Evolutionary conservation across 30 jellyfish, hydroid and myxozoan genomes (phyloP), one percentile per base, ranked within the genome.

Genomic region (Haliclystus octoradiatus): DNA sequence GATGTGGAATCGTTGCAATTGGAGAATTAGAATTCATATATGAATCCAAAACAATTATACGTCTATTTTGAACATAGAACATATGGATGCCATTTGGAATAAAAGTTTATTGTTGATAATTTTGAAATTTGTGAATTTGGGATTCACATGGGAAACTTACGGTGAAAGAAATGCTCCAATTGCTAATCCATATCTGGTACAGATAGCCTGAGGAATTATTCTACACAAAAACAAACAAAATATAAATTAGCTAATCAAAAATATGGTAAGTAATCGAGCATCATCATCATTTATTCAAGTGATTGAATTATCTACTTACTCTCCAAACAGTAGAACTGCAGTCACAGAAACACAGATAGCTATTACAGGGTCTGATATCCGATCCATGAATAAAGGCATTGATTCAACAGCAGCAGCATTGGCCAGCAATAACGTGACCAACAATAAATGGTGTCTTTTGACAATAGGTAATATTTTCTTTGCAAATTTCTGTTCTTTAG

Each of bases 371-470:
- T 73, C 63, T 25, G 80, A 60, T 49, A 73, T 73, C 65, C 63
- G 61, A 50, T 73, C 84, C 84, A 73, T 73, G 69, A 73, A 73
- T 19, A 73, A 60, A 26, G 84, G 84, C 84, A 73, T 73, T 51
- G 77, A 33, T 63, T 73, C 84, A 30, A 73, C 84, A 60, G 77
- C 72, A 1, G 9, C 33, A 14, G 84, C 78, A 28, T 73, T 73
- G 15, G 84, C 84, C 47, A 73, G 49, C 15, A 73, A 69, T 23
- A 73, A 79, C 12, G 84, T 73, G 1, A 73, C 84, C 66, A 73
- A 49, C 70, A 73, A 62, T 26, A 73, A 29, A 62, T 73, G 84
- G 15, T 63, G 79, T 33, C 46, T 63, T 49, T 73, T 73, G 26
- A 73, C 80, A 14, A 73, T 19, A 27, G 84, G 84, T 30, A 19